Percentiles rank a stretch among this genome's conserved stretches.
These are phyloP conservation scores for Thunnus maccoyii DNA, from an alignment of 2,113 vertebrate species.

Conservation along the genomic window DNA sequence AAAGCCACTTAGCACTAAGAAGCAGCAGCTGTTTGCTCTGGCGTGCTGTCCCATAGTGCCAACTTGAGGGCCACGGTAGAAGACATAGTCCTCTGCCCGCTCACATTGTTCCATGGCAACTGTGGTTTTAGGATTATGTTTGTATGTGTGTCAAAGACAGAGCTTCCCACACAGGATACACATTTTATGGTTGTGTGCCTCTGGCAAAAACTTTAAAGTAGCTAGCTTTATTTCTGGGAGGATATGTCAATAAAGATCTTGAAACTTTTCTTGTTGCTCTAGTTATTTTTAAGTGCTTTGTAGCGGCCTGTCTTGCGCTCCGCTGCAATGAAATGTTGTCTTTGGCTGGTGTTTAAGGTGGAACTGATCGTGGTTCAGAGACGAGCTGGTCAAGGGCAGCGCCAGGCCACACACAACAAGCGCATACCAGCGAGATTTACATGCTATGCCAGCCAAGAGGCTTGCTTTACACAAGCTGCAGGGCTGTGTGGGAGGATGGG, in stretches of 20 bases:
- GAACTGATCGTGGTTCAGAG: conserved; percentile 69
- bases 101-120: conserved; percentile 69
- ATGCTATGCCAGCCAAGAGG: conserved; percentile 66
- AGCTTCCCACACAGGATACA: conserved; percentile 72
- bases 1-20: conserved; percentile 76
- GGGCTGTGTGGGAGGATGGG: conserved; percentile 59
- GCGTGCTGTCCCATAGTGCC: conserved; percentile 59
- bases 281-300: conserved; percentile 71
- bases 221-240: conserved; percentile 67
- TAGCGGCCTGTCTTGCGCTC: conserved; percentile 54
- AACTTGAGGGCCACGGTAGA: conserved; percentile 48
- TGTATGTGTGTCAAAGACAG: conserved; percentile 58
- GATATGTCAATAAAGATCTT: conserved; percentile 62
- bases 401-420: conserved; percentile 75
- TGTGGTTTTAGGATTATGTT: conserved; percentile 47
- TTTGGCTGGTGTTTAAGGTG: conserved; percentile 72
- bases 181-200: conserved; percentile 68
- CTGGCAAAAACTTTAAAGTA: conserved; percentile 70
- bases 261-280: conserved; percentile 51
- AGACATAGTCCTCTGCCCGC: conserved; percentile 47
- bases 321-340: conserved; percentile 71
- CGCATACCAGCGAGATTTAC: conserved; percentile 71
- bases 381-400: conserved; percentile 67
- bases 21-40: conserved; percentile 77
- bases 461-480: conserved; percentile 51